Base-by-base conservation (phyloP, 2,113 vertebrate species). In the Microcebus murinus region DNA sequence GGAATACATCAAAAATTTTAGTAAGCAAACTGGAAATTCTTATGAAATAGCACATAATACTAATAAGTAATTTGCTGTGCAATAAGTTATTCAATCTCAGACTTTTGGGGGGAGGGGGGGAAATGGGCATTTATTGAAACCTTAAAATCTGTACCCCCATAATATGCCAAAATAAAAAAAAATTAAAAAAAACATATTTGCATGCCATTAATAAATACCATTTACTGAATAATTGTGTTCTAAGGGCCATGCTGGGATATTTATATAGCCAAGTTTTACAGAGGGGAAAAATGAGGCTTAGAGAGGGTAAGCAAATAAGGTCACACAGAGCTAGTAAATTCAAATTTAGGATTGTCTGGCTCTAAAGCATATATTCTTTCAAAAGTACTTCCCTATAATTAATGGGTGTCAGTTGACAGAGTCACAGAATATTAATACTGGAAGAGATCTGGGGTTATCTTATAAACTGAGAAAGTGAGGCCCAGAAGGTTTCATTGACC, bases 1-100 rank as follows among this genome's bases (percentile, higher is more conserved):
- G 39, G 50, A 88, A 97, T 76, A 79, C 63, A 85, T 96, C 80
- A 93, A 73, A 95, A 85, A 92, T 87, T 45, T 48, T 84, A 71
- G 29, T 59, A 14, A 42, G 67, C 31, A 81, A 92, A 79, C 68
- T 39, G 91, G 71, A 96, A 80, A 70, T 90, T 61, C 59, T 92
- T 81, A 94, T 90, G 50, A 96, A 93, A 57, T 18, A 45, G 36
- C 52, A 89, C 52, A 89, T 14, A 65, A 71, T 39, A 36, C 3
- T 50, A 73, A 63, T 84, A 70, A 87, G 6, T 34, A 76, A 74
- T 87, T 89, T n/a, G 5, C 50, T n/a, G 15, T 15, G 27, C 48
- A 83, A 34, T 77, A 94, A 42, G 13, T 82, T 90, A 18, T 94
- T 94, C 3, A n/a, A n/a, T n/a, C n/a, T n/a, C n/a, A n/a, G n/a